Conservation (phyloP, 2,113 vertebrate species). For the Salvelinus sp. region DNA sequence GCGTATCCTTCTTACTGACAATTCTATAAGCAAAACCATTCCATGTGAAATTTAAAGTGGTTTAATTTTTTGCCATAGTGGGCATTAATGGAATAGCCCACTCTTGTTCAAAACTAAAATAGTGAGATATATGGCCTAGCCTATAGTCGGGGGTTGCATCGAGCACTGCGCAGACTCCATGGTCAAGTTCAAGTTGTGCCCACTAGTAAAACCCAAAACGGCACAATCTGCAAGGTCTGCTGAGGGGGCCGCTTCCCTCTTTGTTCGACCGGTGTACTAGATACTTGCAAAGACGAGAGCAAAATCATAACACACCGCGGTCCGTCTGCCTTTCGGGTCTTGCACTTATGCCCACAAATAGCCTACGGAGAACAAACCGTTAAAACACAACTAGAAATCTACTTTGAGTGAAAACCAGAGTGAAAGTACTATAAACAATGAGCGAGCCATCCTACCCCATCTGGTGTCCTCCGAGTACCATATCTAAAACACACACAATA, state of each 20-base stretch:
- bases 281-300: constrained; percentile 33
- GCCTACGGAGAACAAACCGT: neutral
- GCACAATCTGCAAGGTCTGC: constrained; percentile 63
- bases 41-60: neutral
- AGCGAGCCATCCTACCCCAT: constrained; percentile 33
- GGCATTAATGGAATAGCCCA: neutral
- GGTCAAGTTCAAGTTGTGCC: constrained; percentile 79
- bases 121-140: neutral
- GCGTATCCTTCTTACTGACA: neutral
- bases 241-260: constrained; percentile 40
- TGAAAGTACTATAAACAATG: constrained; percentile 9
- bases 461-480: constrained; percentile 34
- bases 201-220: constrained; percentile 65
- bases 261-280: constrained; percentile 48
- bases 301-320: constrained; percentile 11
- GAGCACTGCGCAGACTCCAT: constrained; percentile 64
- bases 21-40: neutral
- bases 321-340: constrained; percentile 15
- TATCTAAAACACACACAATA: constrained; percentile 69
- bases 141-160: constrained; percentile 40
- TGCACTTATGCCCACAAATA: neutral
- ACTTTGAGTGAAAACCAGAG: no score
- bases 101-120: neutral
- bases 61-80: neutral
- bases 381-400: no score